These are phyloP conservation scores for Parnassius orleans DNA, from an alignment of 2,888 invertebrate genomes.

Conservation along the genomic window DNA sequence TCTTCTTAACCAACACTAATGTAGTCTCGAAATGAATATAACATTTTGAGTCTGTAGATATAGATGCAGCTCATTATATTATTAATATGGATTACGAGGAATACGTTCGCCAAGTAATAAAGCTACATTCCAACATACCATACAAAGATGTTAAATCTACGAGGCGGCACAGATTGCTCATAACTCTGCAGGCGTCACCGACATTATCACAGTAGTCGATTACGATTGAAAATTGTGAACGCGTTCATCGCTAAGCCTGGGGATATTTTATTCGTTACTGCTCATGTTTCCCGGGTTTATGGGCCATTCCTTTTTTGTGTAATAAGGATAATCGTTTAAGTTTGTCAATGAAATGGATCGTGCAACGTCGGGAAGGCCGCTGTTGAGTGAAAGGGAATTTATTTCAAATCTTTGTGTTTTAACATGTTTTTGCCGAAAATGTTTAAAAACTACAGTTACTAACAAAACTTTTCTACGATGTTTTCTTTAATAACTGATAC, in stretches of 20 bases:
- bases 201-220: background rate
- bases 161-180: background rate
- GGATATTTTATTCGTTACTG: background rate
- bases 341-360: background rate
- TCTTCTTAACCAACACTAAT: too few species aligned
- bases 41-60: too few species aligned
- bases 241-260: background rate
- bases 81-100: too few species aligned
- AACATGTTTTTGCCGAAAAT: too few species aligned
- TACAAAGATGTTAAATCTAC: background rate
- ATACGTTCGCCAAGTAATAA: too few species aligned
- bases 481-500: too few species aligned
- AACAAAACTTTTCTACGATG: too few species aligned
- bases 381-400: background rate
- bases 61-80: too few species aligned
- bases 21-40: too few species aligned
- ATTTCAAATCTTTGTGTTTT: too few species aligned
- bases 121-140: background rate
- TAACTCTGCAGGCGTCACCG: background rate
- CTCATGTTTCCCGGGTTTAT: background rate
- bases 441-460: too few species aligned
- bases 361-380: background rate
- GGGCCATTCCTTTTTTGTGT: background rate
- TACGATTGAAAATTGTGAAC: background rate
- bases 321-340: background rate